Conservation (phyloP, 2,888 invertebrate species). For the Aelia acuminata region DNA sequence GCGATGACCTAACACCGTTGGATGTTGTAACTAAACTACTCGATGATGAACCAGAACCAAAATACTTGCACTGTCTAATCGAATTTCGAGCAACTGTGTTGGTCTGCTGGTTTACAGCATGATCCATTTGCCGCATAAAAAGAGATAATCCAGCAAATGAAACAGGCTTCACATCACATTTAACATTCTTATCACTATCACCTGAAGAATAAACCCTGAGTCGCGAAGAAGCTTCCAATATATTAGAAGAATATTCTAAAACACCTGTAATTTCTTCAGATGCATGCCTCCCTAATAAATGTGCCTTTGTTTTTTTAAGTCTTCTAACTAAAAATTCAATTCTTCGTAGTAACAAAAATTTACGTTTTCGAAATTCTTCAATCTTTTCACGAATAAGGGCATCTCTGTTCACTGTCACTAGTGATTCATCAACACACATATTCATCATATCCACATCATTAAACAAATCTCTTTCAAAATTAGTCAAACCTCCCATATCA, state of each 20-base stretch:
- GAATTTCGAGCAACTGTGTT: constrained; percentile 68
- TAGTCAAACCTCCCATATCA: constrained; percentile 67
- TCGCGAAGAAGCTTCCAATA: constrained; percentile 62
- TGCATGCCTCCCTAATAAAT: constrained; percentile 82
- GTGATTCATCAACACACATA: constrained; percentile 71
- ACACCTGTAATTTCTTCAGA: constrained; percentile 85
- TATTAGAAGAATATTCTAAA: constrained; percentile 72
- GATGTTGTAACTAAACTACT: constrained; percentile 57
- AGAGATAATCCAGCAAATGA: constrained; percentile 72
- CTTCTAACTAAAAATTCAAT: constrained; percentile 82
- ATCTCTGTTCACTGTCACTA: constrained; percentile 65
- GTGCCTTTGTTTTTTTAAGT: constrained; percentile 82
- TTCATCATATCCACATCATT: constrained; percentile 73
- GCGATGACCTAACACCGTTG: constrained; percentile 63
- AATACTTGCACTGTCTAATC: constrained; percentile 70
- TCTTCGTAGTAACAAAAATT: constrained; percentile 78
- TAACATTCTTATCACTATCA: constrained; percentile 54
- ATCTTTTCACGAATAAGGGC: constrained; percentile 72
- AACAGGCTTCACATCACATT: constrained; percentile 61
- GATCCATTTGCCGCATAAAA: constrained; percentile 73
- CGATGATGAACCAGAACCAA: constrained; percentile 72
- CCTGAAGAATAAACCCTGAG: constrained; percentile 56
- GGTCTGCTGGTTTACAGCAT: constrained; percentile 70
- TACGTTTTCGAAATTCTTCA: constrained; percentile 72
- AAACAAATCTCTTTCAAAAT: constrained; percentile 68